Evolutionary conservation across 2,113 vertebrate species (phyloP), one percentile per base, ranked within the genome.

Genomic region (Tauraco erythrolophus): DNA sequence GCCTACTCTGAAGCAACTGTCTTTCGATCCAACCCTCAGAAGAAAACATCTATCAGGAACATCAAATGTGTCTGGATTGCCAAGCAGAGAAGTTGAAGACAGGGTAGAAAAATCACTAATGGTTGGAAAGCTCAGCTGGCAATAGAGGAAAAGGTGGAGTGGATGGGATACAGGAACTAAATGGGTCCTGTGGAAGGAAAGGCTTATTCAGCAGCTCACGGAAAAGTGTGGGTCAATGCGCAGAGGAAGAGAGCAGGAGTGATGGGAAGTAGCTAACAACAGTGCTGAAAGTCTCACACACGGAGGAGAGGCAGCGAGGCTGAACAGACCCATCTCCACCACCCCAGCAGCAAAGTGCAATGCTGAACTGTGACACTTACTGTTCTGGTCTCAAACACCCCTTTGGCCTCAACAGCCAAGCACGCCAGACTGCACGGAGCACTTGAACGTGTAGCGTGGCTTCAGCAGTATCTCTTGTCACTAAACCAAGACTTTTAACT

Each of bases 261-360:
- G 0, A 46, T 30, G 45, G 79, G 82, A 88, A 76, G 75, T 8
- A 83, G 53, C 41, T 60, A 64, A 56, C 14, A 21, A 33, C 22
- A 27, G 37, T 37, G 31, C 2, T 2, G 5, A 28, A 57, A 3
- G 22, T 31, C 54, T 74, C 11, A 2, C 5, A 16, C 1, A 4
- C 0, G 0, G 72, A 60, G 66, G 23, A 78, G 60, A 58, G 56
- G 53, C 14, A 62, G 61, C 2, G 31, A 54, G 51, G 84, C 72
- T 45, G 22, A 70, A 85, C 13, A 65, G 31, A 75, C 54, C 62
- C 45, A 14, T 6, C 39, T 64, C 27, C 53, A 45, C 45, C 56
- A 13, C 14, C 4, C 31, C 0, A 3, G 39, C 4, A 65, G 57
- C 24, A 31, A 24, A 75, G 43, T 21, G 56, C 77, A 60, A 24